Evolutionary conservation across 1,140 invertebrate genomes (phyloP), one percentile per base, ranked within the genome.

Genomic region (Brachionus rotundiformis): DNA sequence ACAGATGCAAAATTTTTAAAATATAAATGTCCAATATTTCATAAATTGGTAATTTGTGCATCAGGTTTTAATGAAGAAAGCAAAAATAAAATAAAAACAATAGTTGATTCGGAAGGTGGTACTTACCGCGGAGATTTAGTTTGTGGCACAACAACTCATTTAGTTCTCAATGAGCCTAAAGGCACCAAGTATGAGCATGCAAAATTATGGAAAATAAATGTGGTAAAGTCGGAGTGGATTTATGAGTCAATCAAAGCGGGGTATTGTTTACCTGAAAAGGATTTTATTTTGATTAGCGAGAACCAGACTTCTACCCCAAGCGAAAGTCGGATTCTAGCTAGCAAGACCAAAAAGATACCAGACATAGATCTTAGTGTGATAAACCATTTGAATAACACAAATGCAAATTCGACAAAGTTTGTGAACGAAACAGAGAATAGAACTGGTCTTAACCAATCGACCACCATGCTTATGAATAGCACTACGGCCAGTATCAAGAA

Each of bases 171-270:
- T 54, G 87, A 89, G 49, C 86, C 92, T 2, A 89, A 91, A 82
- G 93, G 93, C 33, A 82, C 85, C 63, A 96, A 96, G 86, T 92
- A 92, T 85, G 92, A 92, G 83, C 92, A 91, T 84, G 94, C 94
- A 0, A 86, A 91, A 63, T 90, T 91, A 83, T 93, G 92, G 87
- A 91, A 91, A 81, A 92, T 93, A 83, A 90, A 91, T 36, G 93
- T 92, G 85, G 90, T 94, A 0, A 89, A 87, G 71, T 90, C 91
- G 0, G 88, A 92, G 13, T 96, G 94, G 94, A 88, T 96, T 36
- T 90, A 90, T 82, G 92, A 94, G 25, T 94, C 93, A 61, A 88
- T 93, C 0, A 88, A 91, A 54, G 90, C 90, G 31, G 93, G 93
- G 0, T 92, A 91, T 83, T 92, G 93, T 11, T 84, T 94, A 36